A percentile compares a stretch with the other conserved stretches of the same genome.
Evolutionary conservation across 1,140 invertebrate species (phyloP).

Genomic region (Helicoverpa armigera): DNA sequence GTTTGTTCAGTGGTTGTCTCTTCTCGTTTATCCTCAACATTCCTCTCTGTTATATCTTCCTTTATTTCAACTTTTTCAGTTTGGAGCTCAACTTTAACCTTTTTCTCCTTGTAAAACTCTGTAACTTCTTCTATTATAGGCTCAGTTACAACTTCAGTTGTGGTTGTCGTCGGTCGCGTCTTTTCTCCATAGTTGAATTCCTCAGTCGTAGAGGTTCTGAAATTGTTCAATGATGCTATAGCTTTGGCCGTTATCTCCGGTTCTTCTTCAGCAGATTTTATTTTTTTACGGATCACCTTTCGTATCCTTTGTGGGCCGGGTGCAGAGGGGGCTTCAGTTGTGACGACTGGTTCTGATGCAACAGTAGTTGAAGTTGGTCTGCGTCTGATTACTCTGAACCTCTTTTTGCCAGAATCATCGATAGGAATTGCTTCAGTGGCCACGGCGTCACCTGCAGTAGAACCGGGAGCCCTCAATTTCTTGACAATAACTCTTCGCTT

Average conservation of each 20-base stretch:
- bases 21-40: slow-evolving; percentile 15
- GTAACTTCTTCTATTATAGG: slow-evolving; percentile 54
- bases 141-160: slow-evolving; percentile 60
- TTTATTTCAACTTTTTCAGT: not conserved
- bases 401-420: slow-evolving; percentile 73
- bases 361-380: slow-evolving; percentile 70
- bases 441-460: slow-evolving; percentile 56
- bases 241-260: slow-evolving; percentile 63
- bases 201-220: slow-evolving; percentile 62
- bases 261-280: slow-evolving; percentile 75
- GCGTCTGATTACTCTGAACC: slow-evolving; percentile 77
- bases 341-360: slow-evolving; percentile 49
- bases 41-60: slow-evolving; percentile 13
- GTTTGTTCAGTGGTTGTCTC: slow-evolving; percentile 3
- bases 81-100: not conserved
- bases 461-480: slow-evolving; percentile 65
- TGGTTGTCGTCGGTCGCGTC: slow-evolving; percentile 63
- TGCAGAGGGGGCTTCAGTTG: slow-evolving; percentile 58
- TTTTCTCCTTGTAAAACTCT: slow-evolving; percentile 48
- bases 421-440: slow-evolving; percentile 61
- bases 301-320: slow-evolving; percentile 73
- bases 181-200: slow-evolving; percentile 78
- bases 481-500: slow-evolving; percentile 70
- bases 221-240: slow-evolving; percentile 59
- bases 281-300: slow-evolving; percentile 87